A percentile compares a stretch with the other conserved stretches of the same genome.
These are phyloP conservation scores for Colaptes auratus DNA, from an alignment of 2,113 vertebrate genomes.

Conservation along the genomic window DNA sequence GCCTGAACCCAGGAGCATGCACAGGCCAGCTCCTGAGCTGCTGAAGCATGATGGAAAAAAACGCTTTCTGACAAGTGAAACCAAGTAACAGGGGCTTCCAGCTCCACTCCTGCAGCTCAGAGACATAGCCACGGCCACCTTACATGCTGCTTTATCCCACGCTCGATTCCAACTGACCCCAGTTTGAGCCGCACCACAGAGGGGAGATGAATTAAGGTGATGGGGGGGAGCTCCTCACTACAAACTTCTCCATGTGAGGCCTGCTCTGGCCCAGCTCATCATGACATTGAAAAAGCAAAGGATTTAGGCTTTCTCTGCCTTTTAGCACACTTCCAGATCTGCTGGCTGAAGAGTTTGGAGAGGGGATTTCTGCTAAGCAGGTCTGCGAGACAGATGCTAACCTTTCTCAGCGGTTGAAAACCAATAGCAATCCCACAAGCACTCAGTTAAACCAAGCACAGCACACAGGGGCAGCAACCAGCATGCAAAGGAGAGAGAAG, in stretches of 20 bases:
- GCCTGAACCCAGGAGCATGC: not conserved
- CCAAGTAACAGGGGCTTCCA: not conserved
- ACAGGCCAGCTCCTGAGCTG: fast-evolving
- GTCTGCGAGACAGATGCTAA: not conserved
- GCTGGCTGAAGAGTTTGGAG: not conserved
- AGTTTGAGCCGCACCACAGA: not conserved
- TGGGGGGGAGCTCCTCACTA: not conserved
- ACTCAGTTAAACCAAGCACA: not conserved
- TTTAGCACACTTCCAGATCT: not conserved
- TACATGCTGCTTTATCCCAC: not conserved
- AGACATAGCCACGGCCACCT: not conserved
- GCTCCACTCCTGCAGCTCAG: not conserved
- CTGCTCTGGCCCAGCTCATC: not conserved
- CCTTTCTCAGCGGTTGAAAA: not conserved
- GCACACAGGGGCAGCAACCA: too few species aligned
- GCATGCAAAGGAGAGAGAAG: not conserved
- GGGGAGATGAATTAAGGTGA: not conserved
- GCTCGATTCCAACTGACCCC: not conserved
- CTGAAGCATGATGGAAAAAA: slow-evolving; percentile 24
- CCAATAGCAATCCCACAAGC: not conserved
- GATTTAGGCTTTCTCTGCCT: not conserved
- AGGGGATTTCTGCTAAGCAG: not conserved
- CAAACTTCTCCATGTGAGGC: not conserved
- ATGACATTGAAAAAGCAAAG: not conserved
- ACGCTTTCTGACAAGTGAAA: not conserved